phyloP scores from a whole-genome alignment of 53 echinoderm and acorn worm species.

The Patiria pectinifera region DNA sequence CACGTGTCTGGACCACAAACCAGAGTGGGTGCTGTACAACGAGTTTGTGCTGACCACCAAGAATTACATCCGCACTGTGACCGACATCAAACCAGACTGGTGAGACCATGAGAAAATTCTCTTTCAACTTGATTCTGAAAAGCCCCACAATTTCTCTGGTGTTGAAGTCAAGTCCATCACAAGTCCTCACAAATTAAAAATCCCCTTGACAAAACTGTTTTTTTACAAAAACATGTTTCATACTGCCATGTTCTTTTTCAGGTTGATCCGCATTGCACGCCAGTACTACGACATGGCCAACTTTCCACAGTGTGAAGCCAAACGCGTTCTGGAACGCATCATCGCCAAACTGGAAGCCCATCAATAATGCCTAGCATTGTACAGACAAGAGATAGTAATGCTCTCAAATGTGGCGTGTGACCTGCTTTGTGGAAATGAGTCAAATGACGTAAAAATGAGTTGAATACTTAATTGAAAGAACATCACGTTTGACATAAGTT shows the following conservation, averaged over 20 bases:
- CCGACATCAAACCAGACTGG: slow-evolving; percentile 99
- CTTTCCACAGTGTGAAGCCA: slow-evolving; percentile 98
- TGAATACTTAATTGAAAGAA: not conserved
- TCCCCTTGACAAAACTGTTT: not conserved
- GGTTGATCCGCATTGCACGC: slow-evolving; percentile 88
- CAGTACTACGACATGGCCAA: slow-evolving; percentile 98
- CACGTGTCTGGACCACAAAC: slow-evolving; percentile 99
- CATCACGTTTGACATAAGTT: not conserved
- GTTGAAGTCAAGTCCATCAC: no score
- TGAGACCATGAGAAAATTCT: slow-evolving; percentile 33
- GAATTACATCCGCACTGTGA: slow-evolving; percentile 98
- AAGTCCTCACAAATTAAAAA: no score
- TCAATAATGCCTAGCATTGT: not conserved
- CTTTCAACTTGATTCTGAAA: not conserved
- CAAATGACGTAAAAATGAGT: not conserved
- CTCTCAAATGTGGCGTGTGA: not conserved
- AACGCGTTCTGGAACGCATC: slow-evolving; percentile 85
- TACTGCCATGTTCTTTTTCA: slow-evolving; percentile 4
- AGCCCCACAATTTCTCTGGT: not conserved
- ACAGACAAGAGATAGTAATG: not conserved
- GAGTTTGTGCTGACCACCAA: slow-evolving; percentile 99
- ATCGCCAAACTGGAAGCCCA: slow-evolving; percentile 84
- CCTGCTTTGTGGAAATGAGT: not conserved
- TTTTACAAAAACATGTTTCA: not conserved
- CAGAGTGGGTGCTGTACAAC: slow-evolving; percentile 99